Percentiles rank a stretch among this genome's conserved stretches.
Evolutionary conservation across 1,140 invertebrate species (phyloP).

Genomic region (Alviniconcha marisindica): DNA sequence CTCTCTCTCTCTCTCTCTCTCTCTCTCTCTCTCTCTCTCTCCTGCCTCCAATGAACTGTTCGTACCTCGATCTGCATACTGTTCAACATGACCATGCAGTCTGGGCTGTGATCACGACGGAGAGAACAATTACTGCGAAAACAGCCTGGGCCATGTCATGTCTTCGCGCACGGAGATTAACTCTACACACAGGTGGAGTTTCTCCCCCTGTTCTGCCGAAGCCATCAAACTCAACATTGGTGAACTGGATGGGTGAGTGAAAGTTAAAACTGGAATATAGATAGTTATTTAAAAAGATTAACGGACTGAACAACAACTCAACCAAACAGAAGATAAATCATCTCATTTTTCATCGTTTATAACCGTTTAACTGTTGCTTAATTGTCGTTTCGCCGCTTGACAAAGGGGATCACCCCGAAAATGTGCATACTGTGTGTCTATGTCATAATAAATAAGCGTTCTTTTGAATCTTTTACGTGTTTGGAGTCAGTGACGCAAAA

Average conservation of each 20-base stretch:
- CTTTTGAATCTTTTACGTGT: no score
- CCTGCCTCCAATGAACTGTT: neutral
- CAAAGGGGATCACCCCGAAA: no score
- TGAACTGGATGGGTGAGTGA: conserved; percentile 20
- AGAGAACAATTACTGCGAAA: conserved; percentile 34
- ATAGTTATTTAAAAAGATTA: neutral
- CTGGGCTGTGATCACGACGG: conserved; percentile 42
- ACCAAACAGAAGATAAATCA: neutral
- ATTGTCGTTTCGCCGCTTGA: no score
- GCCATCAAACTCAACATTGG: conserved; percentile 32
- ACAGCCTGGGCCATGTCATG: conserved; percentile 35
- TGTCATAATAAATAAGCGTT: no score
- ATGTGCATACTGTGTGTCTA: no score
- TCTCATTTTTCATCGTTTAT: no score
- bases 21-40: neutral
- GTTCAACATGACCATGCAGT: neutral
- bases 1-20: neutral
- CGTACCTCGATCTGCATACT: neutral
- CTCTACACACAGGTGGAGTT: conserved; percentile 42
- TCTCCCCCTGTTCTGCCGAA: conserved; percentile 34
- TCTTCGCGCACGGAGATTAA: conserved; percentile 35
- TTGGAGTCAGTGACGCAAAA: no score
- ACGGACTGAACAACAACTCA: neutral
- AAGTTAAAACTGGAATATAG: neutral
- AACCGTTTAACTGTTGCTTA: no score